Conservation (phyloP, 2,797 vertebrate genomes). For the Philypnodon macrostomus region DNA sequence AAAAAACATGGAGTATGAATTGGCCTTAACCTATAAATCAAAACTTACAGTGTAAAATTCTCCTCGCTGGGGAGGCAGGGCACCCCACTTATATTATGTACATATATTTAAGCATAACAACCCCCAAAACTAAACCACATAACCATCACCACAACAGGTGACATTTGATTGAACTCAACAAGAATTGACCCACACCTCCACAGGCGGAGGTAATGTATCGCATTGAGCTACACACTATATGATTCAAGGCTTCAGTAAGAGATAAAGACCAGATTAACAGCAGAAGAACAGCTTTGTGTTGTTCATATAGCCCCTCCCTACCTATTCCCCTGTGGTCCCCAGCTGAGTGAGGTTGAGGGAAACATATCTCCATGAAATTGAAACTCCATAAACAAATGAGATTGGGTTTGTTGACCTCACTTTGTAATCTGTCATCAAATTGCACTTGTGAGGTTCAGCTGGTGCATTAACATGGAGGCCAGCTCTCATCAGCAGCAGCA, state of each 20-base stretch:
- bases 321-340: slow-evolving; percentile 36
- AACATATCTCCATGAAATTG: slow-evolving; percentile 51
- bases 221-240: too few relatives aligned
- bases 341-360: slow-evolving; percentile 34
- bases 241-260: slow-evolving; percentile 43
- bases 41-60: too few relatives aligned
- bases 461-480: slow-evolving; percentile 17
- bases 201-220: slow-evolving; percentile 13
- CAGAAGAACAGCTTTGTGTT: slow-evolving; percentile 54
- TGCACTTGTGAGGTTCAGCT: slow-evolving; percentile 21
- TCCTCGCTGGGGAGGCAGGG: too few relatives aligned
- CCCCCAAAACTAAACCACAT: too few relatives aligned
- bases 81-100: too few relatives aligned
- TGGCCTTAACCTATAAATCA: too few relatives aligned
- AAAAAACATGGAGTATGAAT: too few relatives aligned
- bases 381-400: slow-evolving; percentile 67
- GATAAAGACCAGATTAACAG: slow-evolving; percentile 55
- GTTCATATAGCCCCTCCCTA: slow-evolving; percentile 22
- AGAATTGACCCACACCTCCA: slow-evolving; percentile 28
- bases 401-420: slow-evolving; percentile 59
- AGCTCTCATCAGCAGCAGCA: slow-evolving; percentile 11
- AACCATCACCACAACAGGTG: too few relatives aligned
- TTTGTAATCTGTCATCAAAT: slow-evolving; percentile 55
- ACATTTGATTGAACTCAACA: background rate
- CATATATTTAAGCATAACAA: too few relatives aligned